Evolutionary conservation across 2,113 vertebrate species (phyloP), one percentile per base, ranked within the genome.

Genomic region (Brachyistius frenatus): DNA sequence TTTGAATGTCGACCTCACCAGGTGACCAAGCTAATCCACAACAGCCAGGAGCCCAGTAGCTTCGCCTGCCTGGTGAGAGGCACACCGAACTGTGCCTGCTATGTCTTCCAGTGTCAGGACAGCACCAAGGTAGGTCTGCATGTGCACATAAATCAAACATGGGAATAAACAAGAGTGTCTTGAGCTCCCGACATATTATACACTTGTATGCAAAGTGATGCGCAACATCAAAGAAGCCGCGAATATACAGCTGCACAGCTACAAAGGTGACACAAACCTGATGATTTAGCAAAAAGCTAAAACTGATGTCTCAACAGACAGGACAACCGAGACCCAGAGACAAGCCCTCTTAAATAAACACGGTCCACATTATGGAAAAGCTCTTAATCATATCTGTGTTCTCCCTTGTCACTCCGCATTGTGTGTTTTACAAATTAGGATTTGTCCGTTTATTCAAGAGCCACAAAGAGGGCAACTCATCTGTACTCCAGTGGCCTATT

Each of bases 11-110:
- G 92, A 72, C 96, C 97, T 0, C 97, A 98, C 81, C 92, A 88
- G 0, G 91, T 98, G 67, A 95, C 95, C 86, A 98, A 97, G 76
- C 93, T 98, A 63, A 96, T 99, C 68, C 97, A 97, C 93, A 97
- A 99, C 90, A 99, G 98, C 78, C 95, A 96, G 0, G 97, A 98
- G 64, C 96, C 97, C 0, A 96, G 93, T 70, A 97, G 97, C 90
- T 99, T 99, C 30, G 97, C 96, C 16, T 98, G 95, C 80, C 92
- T 99, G 86, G 93, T 97, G 88, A 95, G 94, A 85, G 94, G 94
- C 14, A 71, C 80, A 15, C 65, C 70, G 0, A 44, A 41, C 66
- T 97, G 95, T 55, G 91, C 94, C 91, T 99, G 97, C 92, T 97
- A 97, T 1, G 97, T 98, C 37, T 98, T 99, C 94, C 95, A 94